phyloP scores from a whole-genome alignment of 2,113 vertebrate genomes.

The Heloderma charlesbogerti region DNA sequence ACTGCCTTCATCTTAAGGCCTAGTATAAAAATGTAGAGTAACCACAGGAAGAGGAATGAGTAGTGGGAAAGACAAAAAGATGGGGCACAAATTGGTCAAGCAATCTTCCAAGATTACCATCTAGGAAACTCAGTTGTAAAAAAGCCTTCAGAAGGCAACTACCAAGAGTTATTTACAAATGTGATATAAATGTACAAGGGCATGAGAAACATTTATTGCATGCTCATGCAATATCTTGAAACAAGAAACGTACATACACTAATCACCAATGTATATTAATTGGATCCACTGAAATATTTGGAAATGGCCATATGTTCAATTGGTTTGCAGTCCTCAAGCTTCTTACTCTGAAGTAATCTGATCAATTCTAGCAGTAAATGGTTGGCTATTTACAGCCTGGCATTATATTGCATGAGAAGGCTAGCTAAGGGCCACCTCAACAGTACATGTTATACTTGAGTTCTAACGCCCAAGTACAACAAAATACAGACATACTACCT shows the following conservation, averaged over 20 bases:
- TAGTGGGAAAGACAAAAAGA: not conserved
- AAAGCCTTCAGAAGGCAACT: not conserved
- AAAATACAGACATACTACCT: not conserved
- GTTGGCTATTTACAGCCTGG: not conserved
- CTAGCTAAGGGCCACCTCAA: not conserved
- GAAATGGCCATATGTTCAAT: not conserved
- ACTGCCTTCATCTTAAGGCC: not conserved
- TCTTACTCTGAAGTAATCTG: not conserved
- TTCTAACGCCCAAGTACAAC: not conserved
- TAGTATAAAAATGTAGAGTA: not conserved
- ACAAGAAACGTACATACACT: not conserved
- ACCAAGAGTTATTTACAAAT: not conserved
- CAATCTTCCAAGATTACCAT: not conserved
- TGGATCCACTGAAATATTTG: not conserved
- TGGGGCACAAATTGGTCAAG: not conserved
- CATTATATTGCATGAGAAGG: not conserved
- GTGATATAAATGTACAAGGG: not conserved
- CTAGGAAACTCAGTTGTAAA: conserved; percentile 4
- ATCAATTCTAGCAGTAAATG: not conserved
- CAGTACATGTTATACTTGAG: not conserved
- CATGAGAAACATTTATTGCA: not conserved
- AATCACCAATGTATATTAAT: not conserved
- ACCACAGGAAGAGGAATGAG: not conserved
- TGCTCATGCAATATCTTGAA: not conserved
- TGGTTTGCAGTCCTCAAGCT: not conserved